These are phyloP conservation scores for Trinectes maculatus DNA, from an alignment of 2,113 vertebrate genomes.

Conservation along the genomic window DNA sequence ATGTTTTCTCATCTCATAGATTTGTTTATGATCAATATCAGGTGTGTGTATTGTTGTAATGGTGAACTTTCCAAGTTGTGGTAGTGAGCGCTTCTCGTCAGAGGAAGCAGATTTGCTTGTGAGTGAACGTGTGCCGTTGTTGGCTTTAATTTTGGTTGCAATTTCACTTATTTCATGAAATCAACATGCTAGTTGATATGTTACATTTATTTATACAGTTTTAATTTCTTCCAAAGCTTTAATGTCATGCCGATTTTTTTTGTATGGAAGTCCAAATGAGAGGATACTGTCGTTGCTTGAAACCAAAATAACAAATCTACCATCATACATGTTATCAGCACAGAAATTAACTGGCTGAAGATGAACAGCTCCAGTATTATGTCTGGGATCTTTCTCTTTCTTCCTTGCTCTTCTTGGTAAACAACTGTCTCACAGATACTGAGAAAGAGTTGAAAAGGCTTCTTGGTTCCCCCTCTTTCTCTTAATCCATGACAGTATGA, in stretches of 20 bases:
- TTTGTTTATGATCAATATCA: no score
- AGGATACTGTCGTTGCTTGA: slow-evolving; percentile 13
- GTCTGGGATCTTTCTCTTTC: slow-evolving; percentile 31
- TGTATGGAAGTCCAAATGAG: slow-evolving; percentile 28
- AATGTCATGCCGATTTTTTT: slow-evolving; percentile 1
- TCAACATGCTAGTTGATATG: no score
- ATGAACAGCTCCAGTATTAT: slow-evolving; percentile 17
- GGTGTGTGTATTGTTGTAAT: no score
- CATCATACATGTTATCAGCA: slow-evolving; percentile 41
- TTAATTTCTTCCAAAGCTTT: slow-evolving; percentile 9
- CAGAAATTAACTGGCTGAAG: slow-evolving; percentile 36
- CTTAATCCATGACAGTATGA: slow-evolving; percentile 64
- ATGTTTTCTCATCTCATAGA: slow-evolving; percentile 12
- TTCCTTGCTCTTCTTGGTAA: slow-evolving; percentile 12
- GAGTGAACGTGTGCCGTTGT: no score
- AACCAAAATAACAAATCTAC: slow-evolving; percentile 33
- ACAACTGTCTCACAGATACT: slow-evolving; percentile 36
- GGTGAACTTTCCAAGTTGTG: no score
- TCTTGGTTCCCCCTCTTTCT: slow-evolving; percentile 39
- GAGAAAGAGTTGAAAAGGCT: slow-evolving; percentile 40
- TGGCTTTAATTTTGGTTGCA: no score
- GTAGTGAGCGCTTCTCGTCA: no score
- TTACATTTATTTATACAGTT: neutral
- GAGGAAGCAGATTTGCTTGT: no score
- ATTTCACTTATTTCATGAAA: no score